Evolutionary conservation across 2,113 vertebrate genomes (phyloP).

Genomic region (Bettongia penicillata): DNA sequence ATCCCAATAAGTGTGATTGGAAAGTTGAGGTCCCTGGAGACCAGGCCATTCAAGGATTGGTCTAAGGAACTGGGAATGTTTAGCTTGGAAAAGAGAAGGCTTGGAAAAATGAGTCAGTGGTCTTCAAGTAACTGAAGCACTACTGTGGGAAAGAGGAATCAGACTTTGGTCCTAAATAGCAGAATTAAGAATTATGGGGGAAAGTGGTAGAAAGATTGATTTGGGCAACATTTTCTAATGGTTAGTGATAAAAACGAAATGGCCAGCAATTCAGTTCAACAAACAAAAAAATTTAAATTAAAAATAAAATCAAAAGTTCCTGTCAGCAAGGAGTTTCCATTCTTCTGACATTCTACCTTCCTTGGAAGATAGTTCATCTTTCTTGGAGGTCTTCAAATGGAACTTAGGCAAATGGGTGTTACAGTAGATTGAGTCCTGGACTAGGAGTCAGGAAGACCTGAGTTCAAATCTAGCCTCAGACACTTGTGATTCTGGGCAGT

Average conservation of each 20-base stretch:
- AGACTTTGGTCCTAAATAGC: not conserved
- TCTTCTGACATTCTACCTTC: not conserved
- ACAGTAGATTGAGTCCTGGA: not conserved
- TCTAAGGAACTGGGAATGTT: not conserved
- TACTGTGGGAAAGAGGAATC: not conserved
- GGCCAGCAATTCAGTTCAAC: not conserved
- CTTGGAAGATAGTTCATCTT: not conserved
- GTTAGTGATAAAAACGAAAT: not conserved
- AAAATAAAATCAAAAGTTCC: not conserved
- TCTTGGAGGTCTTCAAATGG: not conserved
- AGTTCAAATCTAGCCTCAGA: not conserved
- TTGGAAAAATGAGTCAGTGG: not conserved
- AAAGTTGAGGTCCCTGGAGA: not conserved
- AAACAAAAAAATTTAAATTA: not conserved
- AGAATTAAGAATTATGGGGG: not conserved
- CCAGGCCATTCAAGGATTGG: not conserved
- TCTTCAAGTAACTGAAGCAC: not conserved
- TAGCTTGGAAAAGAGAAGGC: not conserved
- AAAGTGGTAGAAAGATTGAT: not conserved
- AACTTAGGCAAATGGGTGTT: not conserved
- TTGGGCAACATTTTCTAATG: not conserved
- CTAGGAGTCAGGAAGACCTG: not conserved
- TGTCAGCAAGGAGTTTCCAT: not conserved
- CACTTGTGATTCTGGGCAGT: not conserved
- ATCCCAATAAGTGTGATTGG: not conserved